Conservation (phyloP, 2,113 vertebrate genomes). For the Muntiacus reevesi region DNA sequence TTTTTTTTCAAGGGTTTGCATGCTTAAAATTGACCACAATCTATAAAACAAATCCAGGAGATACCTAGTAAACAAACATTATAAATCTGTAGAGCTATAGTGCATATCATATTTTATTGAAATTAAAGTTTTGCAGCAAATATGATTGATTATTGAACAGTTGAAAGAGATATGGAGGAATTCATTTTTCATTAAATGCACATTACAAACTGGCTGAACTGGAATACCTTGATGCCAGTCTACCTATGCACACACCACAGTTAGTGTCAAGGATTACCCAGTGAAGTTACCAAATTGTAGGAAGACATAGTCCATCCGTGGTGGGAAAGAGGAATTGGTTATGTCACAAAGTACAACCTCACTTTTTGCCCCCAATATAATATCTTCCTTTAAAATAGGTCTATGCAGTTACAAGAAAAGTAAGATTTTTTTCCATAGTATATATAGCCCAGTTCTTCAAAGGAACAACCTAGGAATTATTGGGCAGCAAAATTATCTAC, state of each 20-base stretch:
- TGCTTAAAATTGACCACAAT: background rate
- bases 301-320: background rate
- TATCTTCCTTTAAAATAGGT: background rate
- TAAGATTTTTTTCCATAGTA: background rate
- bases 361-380: rapidly evolving
- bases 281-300: slow-evolving; percentile 27
- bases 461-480: slow-evolving; percentile 25
- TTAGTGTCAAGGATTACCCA: slow-evolving; percentile 53
- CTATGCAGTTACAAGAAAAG: background rate
- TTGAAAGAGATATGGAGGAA: slow-evolving; percentile 61
- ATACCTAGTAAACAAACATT: slow-evolving; percentile 1
- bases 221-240: background rate
- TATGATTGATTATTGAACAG: slow-evolving; percentile 66
- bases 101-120: slow-evolving; percentile 70
- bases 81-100: background rate
- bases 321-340: background rate
- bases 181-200: slow-evolving; percentile 62
- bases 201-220: slow-evolving; percentile 58
- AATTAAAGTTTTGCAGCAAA: slow-evolving; percentile 77
- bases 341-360: background rate
- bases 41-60: background rate
- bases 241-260: slow-evolving; percentile 19
- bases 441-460: background rate
- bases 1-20: background rate
- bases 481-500: background rate